Base-by-base conservation (phyloP, 2,113 vertebrate genomes). In the Thomomys bottae region DNA sequence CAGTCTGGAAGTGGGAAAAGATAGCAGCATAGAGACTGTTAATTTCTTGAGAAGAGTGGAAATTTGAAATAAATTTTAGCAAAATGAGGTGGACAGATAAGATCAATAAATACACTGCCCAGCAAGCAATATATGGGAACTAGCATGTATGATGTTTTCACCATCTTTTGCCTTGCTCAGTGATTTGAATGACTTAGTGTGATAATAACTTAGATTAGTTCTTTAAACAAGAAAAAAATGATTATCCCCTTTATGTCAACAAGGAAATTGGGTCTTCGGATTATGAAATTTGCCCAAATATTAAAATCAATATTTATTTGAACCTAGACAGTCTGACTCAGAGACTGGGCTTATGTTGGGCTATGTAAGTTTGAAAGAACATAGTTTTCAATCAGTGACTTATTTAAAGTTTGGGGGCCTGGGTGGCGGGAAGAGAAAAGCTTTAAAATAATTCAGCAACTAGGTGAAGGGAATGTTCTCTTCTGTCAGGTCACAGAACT, bases 121-220 rank as follows among this genome's bases (percentile, higher is more conserved):
- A 80, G 30, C 38, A 81, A 54, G 30, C 40, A 15, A 42, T 61
- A 4, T 38, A 45, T 32, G 15, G 49, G 0, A 1, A 63, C 14
- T 73, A 54, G 77, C 20, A 18, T 23, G 4, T n/a, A 9, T 61
- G 59, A 42, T 15, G 1, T 45, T 79, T 77, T 49, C 78, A 68
- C 40, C 12, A 72, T 84, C 17, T 86, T 90, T 88, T 63, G 17
- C 26, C 32, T 1, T 84, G 26, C 26, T 78, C 5, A 85, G 36
- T 26, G 28, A 78, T 84, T 75, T 82, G 75, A 67, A 26, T 64
- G 72, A 93, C 64, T 32, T 66, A 34, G 1, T 57, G 6, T 84
- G 30, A 76, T 91, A 84, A 84, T 5, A 45, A 63, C 21, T 68
- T 87, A 87, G 30, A 75, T 71, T 82, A 83, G 28, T 30, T 91